Evolutionary conservation across 2,113 vertebrate genomes (phyloP).

Genomic region (Proteles cristata): DNA sequence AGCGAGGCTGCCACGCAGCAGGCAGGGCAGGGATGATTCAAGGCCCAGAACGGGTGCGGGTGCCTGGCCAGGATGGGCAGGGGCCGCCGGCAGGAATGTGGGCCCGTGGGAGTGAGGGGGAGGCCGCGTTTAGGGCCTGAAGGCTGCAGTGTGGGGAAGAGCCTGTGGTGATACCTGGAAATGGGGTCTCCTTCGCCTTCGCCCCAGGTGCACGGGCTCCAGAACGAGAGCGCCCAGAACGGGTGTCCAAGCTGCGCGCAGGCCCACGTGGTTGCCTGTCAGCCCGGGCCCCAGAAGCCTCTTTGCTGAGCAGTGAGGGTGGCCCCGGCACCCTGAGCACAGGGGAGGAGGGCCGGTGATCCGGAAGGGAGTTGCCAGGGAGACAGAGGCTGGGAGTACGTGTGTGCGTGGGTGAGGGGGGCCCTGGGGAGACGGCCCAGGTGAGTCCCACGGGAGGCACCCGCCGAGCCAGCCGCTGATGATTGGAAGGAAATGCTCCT

Average conservation of each 20-base stretch:
- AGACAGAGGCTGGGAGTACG: not conserved
- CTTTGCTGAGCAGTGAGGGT: not conserved
- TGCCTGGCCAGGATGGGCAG: not conserved
- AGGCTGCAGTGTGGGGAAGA: not conserved
- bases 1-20: too few relatives aligned
- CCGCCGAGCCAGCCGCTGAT: fast-evolving
- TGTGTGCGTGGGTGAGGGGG: not conserved
- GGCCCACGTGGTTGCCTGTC: not conserved
- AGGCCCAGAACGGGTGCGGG: not conserved
- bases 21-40: not conserved
- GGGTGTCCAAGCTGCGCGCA: not conserved
- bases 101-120: not conserved
- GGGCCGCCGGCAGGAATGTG: not conserved
- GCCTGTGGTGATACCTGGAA: not conserved
- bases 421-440: fast-evolving
- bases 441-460: not conserved
- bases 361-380: not conserved
- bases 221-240: not conserved
- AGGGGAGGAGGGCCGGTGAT: not conserved
- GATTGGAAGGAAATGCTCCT: not conserved
- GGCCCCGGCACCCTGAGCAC: not conserved
- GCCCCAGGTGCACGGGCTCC: not conserved
- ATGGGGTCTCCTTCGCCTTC: not conserved
- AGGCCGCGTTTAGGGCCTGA: not conserved
- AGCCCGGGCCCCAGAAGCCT: not conserved